Base-by-base conservation (phyloP, 2,113 vertebrate genomes). In the Monarcha castaneiventris region DNA sequence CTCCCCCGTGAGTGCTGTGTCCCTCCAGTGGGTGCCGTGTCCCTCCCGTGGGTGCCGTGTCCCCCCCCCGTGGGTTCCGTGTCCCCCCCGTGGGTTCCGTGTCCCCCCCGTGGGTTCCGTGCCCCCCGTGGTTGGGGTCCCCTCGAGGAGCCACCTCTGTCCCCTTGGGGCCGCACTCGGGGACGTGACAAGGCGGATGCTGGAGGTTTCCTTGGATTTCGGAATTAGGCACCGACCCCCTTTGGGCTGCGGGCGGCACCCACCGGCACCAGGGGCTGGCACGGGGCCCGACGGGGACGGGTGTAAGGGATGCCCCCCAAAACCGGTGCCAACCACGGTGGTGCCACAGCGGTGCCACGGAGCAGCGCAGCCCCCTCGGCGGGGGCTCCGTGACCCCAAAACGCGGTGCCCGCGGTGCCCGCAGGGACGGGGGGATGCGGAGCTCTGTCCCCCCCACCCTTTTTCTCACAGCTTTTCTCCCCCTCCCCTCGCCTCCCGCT, bases 371-470 rank as follows among this genome's bases (percentile, higher is more conserved):
- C 5, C 33, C 22, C n/a, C 4, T 22, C 8, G 2, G 12, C 1
- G 7, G n/a, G 20, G 55, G 27, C n/a, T 44, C 76, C 2, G 37
- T 39, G 19, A 21, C 51, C 71, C 66, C 72, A 29, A 8, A 22
- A 17, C 1, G 5, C 1, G 11, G 58, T n/a, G 23, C 15, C 2
- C 29, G 11, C 13, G 2, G 8, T 8, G 9, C 11, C 15, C 1
- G 2, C 18, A 32, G 51, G 46, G 30, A 5, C 16, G 21, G 35
- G 32, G 51, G 49, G 5, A n/a, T 3, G 25, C 43, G 4, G 41
- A 68, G 43, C 39, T 13, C 39, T 3, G 26, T 7, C 21, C 43
- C 44, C 73, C 16, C 11, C 26, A n/a, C n/a, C n/a, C n/a, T n/a
- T 7, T 35, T 64, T 81, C 92, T 94, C 62, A 92, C 59, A 3